A percentile compares a stretch with the other conserved stretches of the same genome.
Evolutionary conservation across 2,888 invertebrate genomes (phyloP).

Genomic region (Agriotes lineatus): DNA sequence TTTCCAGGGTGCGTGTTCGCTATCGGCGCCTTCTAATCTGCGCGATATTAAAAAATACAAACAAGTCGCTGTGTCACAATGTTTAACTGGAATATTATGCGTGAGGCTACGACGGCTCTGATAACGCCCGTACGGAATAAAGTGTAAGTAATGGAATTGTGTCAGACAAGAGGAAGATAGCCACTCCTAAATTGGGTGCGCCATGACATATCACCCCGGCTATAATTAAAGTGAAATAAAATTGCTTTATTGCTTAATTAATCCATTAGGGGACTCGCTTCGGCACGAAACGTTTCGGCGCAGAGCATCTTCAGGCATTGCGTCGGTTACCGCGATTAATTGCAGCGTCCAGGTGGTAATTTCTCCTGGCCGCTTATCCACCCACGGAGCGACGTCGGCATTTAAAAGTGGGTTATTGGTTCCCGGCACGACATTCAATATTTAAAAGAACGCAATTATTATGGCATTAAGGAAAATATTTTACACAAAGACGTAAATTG

Average conservation of each 20-base stretch:
- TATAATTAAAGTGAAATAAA: constrained; percentile 40
- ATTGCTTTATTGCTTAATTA: constrained; percentile 43
- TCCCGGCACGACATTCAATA: constrained; percentile 25
- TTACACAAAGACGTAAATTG: background rate
- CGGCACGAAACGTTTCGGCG: constrained; percentile 35
- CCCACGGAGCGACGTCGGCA: constrained; percentile 3
- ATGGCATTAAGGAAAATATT: constrained; percentile 17
- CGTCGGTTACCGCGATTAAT: constrained; percentile 29
- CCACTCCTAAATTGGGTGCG: constrained; percentile 43
- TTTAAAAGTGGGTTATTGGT: constrained; percentile 27
- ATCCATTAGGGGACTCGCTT: constrained; percentile 40
- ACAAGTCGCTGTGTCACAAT: constrained; percentile 34
- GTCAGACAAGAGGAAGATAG: constrained; percentile 35
- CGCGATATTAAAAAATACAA: constrained; percentile 37
- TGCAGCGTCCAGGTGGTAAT: constrained; percentile 34
- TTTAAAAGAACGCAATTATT: constrained; percentile 21
- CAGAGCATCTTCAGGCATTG: constrained; percentile 35
- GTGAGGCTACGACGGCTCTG: constrained; percentile 15
- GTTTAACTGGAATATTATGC: constrained; percentile 34
- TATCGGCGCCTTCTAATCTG: constrained; percentile 30
- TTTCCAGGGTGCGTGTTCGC: constrained; percentile 32
- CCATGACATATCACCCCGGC: constrained; percentile 37
- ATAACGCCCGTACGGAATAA: constrained; percentile 26
- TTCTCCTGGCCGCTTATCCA: constrained; percentile 24
- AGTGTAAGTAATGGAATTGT: constrained; percentile 38